Conservation (phyloP, 2,797 vertebrate species). For the Varecia variegata region DNA sequence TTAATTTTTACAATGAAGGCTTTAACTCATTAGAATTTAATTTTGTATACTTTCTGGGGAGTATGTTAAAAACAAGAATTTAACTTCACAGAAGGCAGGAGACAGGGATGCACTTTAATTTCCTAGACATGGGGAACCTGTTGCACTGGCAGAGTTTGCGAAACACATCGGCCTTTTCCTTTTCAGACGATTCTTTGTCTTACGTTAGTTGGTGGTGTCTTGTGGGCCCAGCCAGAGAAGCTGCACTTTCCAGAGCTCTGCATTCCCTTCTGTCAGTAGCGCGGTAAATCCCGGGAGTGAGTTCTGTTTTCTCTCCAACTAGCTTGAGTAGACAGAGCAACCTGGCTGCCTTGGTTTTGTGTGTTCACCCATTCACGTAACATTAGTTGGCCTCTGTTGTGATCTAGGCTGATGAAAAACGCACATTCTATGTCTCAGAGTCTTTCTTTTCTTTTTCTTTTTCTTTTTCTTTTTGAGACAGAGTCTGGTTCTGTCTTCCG, state of each 20-base stretch:
- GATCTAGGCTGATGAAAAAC: neutral
- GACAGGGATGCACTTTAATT: neutral
- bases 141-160: fast-evolving
- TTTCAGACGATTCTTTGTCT: neutral
- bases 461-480: too few relatives aligned
- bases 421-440: neutral
- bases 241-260: neutral
- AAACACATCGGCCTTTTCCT: neutral
- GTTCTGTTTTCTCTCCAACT: neutral
- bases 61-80: neutral
- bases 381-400: neutral
- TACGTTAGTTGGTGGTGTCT: neutral
- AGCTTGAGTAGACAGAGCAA: neutral
- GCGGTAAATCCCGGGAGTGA: neutral
- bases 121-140: neutral
- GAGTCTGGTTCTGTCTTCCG: too few relatives aligned
- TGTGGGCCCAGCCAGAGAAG: neutral
- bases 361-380: neutral
- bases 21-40: neutral
- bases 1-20: neutral
- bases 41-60: neutral
- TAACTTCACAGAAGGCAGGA: neutral
- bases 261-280: neutral
- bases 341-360: too few relatives aligned
- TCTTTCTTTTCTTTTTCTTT: neutral